Evolutionary conservation across 2,797 vertebrate species (phyloP).

Genomic region (Arrhamphus sclerolepis): DNA sequence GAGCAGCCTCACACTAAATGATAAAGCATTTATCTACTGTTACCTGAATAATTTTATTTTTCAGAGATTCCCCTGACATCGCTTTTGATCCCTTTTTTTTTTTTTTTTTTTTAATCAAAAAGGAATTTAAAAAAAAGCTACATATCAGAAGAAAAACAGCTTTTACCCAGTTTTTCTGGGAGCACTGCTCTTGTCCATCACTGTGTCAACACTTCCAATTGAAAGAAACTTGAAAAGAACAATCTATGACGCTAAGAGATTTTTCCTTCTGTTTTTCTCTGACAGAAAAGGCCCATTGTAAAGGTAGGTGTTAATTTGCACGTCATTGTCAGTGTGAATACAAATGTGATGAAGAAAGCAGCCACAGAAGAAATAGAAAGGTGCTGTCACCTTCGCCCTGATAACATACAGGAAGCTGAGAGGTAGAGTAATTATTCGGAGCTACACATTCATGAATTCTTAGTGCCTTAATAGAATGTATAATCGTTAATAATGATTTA

Average conservation of each 20-base stretch:
- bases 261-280: neutral
- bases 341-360: no score
- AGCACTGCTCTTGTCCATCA: constrained; percentile 5
- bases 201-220: constrained; percentile 2
- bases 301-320: neutral
- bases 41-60: constrained; percentile 6
- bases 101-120: no score
- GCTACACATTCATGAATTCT: no score
- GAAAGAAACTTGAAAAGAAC: constrained; percentile 6
- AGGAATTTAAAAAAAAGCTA: neutral
- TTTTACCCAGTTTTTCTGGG: constrained; percentile 5
- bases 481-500: no score
- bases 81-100: constrained; percentile 18
- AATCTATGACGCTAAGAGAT: neutral
- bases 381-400: no score
- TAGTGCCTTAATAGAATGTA: no score
- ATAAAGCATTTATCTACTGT: constrained; percentile 1
- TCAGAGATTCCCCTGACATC: constrained; percentile 8
- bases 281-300: no score
- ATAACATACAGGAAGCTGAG: no score
- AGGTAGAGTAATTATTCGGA: no score
- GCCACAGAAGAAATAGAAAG: no score
- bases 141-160: neutral
- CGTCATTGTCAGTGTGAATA: constrained; percentile 18
- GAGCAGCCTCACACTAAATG: constrained; percentile 5